Percentiles rank a stretch among this genome's conserved stretches.
phyloP scores from a whole-genome alignment of 1,140 invertebrate species.

The Drusus annulatus region DNA sequence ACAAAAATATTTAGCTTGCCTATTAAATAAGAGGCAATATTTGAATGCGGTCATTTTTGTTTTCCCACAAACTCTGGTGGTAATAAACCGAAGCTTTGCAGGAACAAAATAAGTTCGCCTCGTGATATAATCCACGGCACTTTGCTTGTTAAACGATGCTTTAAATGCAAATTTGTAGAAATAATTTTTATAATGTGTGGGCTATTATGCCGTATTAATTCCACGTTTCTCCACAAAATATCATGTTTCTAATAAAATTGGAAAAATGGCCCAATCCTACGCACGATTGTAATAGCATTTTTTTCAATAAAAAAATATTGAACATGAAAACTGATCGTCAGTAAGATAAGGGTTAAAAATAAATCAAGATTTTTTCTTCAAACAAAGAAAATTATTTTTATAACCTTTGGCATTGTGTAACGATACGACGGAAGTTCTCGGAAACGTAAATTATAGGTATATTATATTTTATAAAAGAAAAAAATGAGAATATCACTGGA shows the following conservation, averaged over 20 bases:
- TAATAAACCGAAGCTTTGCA: slow-evolving; percentile 12
- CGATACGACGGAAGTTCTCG: too few relatives aligned
- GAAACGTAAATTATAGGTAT: too few relatives aligned
- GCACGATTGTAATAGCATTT: slow-evolving; percentile 17
- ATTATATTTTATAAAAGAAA: too few relatives aligned
- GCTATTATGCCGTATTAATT: slow-evolving; percentile 53
- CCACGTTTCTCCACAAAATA: not conserved
- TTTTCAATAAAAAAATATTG: not conserved
- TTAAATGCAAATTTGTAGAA: slow-evolving; percentile 56
- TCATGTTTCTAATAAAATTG: slow-evolving; percentile 20
- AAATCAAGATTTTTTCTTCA: too few relatives aligned
- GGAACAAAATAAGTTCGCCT: slow-evolving; percentile 42
- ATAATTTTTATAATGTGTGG: slow-evolving; percentile 45
- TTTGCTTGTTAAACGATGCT: slow-evolving; percentile 49
- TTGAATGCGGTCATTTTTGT: slow-evolving; percentile 29
- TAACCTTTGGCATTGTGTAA: too few relatives aligned
- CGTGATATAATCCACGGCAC: slow-evolving; percentile 40
- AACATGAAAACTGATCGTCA: not conserved
- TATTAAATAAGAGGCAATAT: slow-evolving; percentile 15
- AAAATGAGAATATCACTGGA: too few relatives aligned
- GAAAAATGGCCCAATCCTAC: not conserved
- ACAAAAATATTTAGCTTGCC: slow-evolving; percentile 14
- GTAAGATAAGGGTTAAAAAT: not conserved
- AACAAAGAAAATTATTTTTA: too few relatives aligned
- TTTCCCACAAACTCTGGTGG: not conserved